A percentile compares a stretch with the other conserved stretches of the same genome.
These are phyloP conservation scores for Muscicapa adusta DNA, from an alignment of 2,113 vertebrate species.

Conservation along the genomic window DNA sequence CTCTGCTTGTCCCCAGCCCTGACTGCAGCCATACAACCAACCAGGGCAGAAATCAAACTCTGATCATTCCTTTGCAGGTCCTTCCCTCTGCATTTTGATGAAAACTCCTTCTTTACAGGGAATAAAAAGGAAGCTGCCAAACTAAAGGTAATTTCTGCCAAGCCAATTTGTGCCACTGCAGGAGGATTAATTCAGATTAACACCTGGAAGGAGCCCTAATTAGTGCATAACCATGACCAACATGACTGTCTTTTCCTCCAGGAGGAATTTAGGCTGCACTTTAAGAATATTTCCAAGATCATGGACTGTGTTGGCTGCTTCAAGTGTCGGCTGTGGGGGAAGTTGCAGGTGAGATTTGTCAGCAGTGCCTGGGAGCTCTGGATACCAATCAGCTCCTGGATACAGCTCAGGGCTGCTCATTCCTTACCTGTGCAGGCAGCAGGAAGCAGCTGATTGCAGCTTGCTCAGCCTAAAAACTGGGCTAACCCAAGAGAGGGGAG, in stretches of 20 bases:
- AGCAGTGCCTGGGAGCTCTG: background rate
- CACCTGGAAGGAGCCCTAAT: background rate
- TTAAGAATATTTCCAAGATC: conserved; percentile 92
- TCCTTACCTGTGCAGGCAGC: fast-evolving
- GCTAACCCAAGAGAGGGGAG: background rate
- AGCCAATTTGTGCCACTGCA: background rate
- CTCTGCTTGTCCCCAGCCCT: background rate
- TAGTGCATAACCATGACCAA: fast-evolving
- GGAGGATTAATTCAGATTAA: background rate
- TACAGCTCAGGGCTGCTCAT: background rate
- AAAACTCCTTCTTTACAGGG: conserved; percentile 88
- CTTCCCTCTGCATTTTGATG: conserved; percentile 91
- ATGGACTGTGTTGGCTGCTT: conserved; percentile 96
- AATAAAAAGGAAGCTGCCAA: conserved; percentile 84
- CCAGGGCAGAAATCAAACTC: background rate
- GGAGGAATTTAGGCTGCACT: conserved; percentile 88
- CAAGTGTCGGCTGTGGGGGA: conserved; percentile 94
- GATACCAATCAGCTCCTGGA: fast-evolving
- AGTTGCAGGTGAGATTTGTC: conserved; percentile 81
- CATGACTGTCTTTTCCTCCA: conserved; percentile 16
- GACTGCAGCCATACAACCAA: background rate
- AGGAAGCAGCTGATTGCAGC: background rate
- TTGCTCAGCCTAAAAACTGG: background rate
- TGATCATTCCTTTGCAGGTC: conserved; percentile 64
- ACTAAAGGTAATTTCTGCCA: conserved; percentile 80